phyloP scores from a whole-genome alignment of 1,140 invertebrate species.

The Brachionus koreanus region DNA sequence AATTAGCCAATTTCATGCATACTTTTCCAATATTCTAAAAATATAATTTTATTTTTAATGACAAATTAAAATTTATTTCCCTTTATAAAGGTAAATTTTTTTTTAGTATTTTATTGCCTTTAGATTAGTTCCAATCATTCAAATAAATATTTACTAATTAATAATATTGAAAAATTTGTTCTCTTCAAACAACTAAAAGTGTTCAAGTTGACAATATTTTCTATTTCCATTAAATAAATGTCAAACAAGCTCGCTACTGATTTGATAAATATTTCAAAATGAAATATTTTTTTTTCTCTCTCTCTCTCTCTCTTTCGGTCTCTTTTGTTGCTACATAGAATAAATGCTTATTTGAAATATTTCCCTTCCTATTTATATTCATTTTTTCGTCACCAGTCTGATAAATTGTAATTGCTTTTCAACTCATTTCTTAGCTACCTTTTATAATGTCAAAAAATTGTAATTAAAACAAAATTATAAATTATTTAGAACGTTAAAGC shows the following conservation, averaged over 20 bases:
- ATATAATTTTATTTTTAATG: not conserved
- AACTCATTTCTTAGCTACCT: conserved; percentile 7
- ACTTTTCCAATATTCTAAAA: conserved; percentile 17
- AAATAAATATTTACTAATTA: conserved; percentile 35
- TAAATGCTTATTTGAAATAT: conserved; percentile 16
- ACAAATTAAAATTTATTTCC: not conserved
- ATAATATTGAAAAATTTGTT: conserved; percentile 1
- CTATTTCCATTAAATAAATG: conserved; percentile 8
- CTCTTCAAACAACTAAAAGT: conserved; percentile 12
- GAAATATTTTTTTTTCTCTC: not conserved
- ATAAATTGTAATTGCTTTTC: conserved; percentile 20
- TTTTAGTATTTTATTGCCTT: conserved; percentile 12
- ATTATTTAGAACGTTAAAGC: conserved; percentile 22
- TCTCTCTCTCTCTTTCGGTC: not conserved
- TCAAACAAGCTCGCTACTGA: conserved; percentile 22
- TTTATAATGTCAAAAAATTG: conserved; percentile 40
- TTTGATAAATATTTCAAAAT: not conserved
- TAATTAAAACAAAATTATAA: conserved; percentile 24
- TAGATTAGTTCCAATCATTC: not conserved
- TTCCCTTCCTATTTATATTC: conserved; percentile 36
- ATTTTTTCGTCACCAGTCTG: not conserved
- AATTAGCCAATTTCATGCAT: conserved; percentile 23
- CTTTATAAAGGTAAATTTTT: not conserved
- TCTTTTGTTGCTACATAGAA: not conserved
- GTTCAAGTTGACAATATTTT: conserved; percentile 31